Conservation (phyloP, 2,888 invertebrate species). For the Archips crataeganus region DNA sequence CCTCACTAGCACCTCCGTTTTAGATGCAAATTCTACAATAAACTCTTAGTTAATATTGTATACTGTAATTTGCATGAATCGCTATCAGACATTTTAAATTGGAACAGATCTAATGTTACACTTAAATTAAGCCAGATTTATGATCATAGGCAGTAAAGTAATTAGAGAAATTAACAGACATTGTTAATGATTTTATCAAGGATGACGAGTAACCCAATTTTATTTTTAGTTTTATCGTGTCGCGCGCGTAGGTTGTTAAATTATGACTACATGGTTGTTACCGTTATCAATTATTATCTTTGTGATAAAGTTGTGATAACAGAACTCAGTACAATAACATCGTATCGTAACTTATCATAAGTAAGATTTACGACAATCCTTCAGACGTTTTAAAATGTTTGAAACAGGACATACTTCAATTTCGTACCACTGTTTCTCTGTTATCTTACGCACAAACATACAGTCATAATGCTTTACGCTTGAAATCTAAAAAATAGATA, state of each 20-base stretch:
- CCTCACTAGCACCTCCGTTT: too few species aligned
- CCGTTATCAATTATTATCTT: slow-evolving; percentile 28
- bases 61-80: neutral
- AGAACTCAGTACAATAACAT: slow-evolving; percentile 25
- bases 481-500: too few species aligned
- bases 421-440: too few species aligned
- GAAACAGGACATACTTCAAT: neutral
- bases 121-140: slow-evolving; percentile 11
- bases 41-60: neutral
- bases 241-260: slow-evolving; percentile 33
- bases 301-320: slow-evolving; percentile 25
- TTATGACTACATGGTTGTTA: slow-evolving; percentile 32
- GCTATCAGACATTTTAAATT: neutral
- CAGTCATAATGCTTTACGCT: too few species aligned
- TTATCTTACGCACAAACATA: too few species aligned
- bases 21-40: neutral
- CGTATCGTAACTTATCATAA: slow-evolving; percentile 22
- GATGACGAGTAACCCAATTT: slow-evolving; percentile 34
- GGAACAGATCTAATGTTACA: neutral
- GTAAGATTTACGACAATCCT: neutral
- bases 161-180: slow-evolving; percentile 17
- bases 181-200: slow-evolving; percentile 25
- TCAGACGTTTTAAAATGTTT: neutral
- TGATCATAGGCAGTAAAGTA: slow-evolving; percentile 10
- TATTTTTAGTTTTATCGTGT: slow-evolving; percentile 36